Evolutionary conservation across 2,797 vertebrate genomes (phyloP).

Genomic region (Sylvia borin): DNA sequence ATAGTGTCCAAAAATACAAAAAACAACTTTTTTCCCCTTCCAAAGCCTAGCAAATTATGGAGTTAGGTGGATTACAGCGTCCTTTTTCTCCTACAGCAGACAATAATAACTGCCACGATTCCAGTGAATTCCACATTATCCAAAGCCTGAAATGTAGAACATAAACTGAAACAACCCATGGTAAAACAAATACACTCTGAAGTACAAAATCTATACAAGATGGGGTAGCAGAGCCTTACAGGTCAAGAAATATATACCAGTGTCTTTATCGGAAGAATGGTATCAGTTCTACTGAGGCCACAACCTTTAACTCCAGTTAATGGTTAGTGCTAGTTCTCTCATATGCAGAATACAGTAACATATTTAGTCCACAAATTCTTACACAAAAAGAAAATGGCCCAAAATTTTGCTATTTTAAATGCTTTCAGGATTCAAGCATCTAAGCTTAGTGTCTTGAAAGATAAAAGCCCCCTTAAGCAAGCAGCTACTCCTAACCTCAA

Average conservation of each 20-base stretch:
- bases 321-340: neutral
- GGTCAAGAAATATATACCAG: neutral
- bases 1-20: neutral
- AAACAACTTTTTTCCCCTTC: neutral
- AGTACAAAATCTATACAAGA: neutral
- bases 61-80: neutral
- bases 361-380: neutral
- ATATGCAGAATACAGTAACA: neutral
- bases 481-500: neutral
- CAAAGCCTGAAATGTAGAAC: neutral
- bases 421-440: neutral
- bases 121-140: neutral
- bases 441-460: neutral
- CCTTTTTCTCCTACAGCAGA: neutral
- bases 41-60: neutral
- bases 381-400: neutral
- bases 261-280: neutral
- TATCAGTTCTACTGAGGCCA: neutral
- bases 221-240: neutral
- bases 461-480: neutral
- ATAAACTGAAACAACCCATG: neutral
- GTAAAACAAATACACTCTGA: neutral
- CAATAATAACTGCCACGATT: neutral
- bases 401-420: neutral
- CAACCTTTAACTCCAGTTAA: neutral